phyloP scores from a whole-genome alignment of 2,113 vertebrate species.

The Paraplagusia blochii region DNA sequence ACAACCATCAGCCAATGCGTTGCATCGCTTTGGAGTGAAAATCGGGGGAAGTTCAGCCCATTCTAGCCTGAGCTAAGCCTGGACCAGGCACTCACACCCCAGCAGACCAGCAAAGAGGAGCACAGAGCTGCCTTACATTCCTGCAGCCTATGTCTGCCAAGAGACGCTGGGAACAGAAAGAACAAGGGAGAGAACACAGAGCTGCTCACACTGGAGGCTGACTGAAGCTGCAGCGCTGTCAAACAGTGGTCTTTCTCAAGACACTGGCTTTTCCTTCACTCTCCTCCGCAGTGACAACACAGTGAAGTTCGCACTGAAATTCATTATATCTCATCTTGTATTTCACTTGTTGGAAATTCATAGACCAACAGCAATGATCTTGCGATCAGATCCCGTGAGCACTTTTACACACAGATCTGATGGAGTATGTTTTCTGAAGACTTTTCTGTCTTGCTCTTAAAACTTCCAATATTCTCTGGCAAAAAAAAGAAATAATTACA shows the following conservation, averaged over 20 bases:
- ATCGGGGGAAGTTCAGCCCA: conserved; percentile 21
- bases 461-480: no score
- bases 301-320: no score
- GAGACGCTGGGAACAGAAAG: conserved; percentile 61
- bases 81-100: conserved; percentile 49
- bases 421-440: conserved; percentile 3
- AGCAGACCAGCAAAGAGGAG: conserved; percentile 55
- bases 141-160: conserved; percentile 65
- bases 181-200: conserved; percentile 59
- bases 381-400: neutral
- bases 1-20: conserved; percentile 60
- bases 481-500: conserved; percentile 34
- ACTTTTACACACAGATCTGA: conserved; percentile 14
- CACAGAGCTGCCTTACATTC: conserved; percentile 64
- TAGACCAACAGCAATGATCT: conserved; percentile 2
- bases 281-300: conserved; percentile 16
- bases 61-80: conserved; percentile 29
- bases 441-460: no score
- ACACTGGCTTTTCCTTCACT: conserved; percentile 25
- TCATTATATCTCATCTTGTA: neutral
- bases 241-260: conserved; percentile 40
- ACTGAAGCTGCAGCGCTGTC: conserved; percentile 44
- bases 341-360: conserved; percentile 16
- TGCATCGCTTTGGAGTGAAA: conserved; percentile 10
- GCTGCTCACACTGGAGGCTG: conserved; percentile 52